A percentile compares a stretch with the other conserved stretches of the same genome.
Conservation (phyloP, 1,140 invertebrate genomes). For the Gryon sp. region DNA sequence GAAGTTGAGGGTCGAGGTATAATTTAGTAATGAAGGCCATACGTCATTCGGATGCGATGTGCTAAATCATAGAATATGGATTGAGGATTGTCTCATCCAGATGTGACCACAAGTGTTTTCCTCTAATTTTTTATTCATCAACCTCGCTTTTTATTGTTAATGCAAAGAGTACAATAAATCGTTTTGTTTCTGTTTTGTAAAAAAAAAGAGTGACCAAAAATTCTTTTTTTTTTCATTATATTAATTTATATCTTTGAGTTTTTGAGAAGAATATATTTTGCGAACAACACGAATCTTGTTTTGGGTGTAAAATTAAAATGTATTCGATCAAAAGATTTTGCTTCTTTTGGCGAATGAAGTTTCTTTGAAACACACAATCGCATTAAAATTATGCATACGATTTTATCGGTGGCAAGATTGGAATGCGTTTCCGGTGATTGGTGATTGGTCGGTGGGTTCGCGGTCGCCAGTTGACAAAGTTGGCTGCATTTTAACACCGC, state of each 20-base stretch:
- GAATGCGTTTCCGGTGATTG: slow-evolving; percentile 61
- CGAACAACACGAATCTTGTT: neutral
- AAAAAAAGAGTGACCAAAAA: no score
- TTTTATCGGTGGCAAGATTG: slow-evolving; percentile 33
- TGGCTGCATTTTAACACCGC: slow-evolving; percentile 49
- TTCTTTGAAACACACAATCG: slow-evolving; percentile 1
- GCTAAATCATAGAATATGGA: slow-evolving; percentile 75
- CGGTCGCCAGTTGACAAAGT: slow-evolving; percentile 57
- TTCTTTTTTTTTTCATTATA: no score
- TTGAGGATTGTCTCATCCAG: slow-evolving; percentile 73
- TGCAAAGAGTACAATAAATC: no score
- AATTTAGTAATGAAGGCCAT: slow-evolving; percentile 76
- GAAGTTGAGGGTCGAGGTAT: slow-evolving; percentile 64
- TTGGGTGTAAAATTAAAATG: neutral
- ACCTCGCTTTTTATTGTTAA: no score
- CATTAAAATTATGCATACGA: slow-evolving; percentile 33
- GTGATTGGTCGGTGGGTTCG: slow-evolving; percentile 28
- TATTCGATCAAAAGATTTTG: slow-evolving; percentile 2
- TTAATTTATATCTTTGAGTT: no score
- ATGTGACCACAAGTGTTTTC: slow-evolving; percentile 70
- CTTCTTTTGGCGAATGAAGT: slow-evolving; percentile 10
- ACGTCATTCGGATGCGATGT: slow-evolving; percentile 65
- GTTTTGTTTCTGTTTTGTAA: no score
- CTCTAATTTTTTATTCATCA: slow-evolving; percentile 67
- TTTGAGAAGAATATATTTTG: neutral